Evolutionary conservation across 2,113 vertebrate species (phyloP), one percentile per base, ranked within the genome.

Genomic region (Gracilinanus agilis): DNA sequence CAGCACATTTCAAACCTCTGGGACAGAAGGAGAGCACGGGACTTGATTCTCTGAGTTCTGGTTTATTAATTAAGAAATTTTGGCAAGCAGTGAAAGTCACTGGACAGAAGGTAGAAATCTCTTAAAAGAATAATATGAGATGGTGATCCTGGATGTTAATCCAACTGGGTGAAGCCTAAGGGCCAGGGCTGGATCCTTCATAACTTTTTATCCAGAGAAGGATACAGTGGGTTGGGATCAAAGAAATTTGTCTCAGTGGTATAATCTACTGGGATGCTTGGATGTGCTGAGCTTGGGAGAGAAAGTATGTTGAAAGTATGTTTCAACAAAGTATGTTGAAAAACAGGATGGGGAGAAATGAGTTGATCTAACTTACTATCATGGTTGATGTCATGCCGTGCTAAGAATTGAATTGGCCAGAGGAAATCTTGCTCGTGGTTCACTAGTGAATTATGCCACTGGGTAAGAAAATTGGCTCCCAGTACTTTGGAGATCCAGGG

Each of bases 391-490:
- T 49, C 40, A 27, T 89, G 24, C 88, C n/a, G 5, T 44, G 88
- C 24, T 6, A 44, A 2, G 3, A 24, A n/a, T 16, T 21, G 0
- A 0, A 11, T 61, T 9, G 0, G 0, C 88, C 88, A 89, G 44
- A 0, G 24, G 44, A 25, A 1, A 11, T 49, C 12, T 27, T 27
- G 23, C 44, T 89, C 44, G 11, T 44, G 44, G 7, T 27, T 2
- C 88, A 25, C 44, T 23, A 89, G 19, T 10, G 24, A 44, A 44
- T 44, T 1, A 24, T 9, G 21, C 9, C 3, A 10, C 44, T 89
- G 8, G 8, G 21, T 44, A 13, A 49, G 24, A 23, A 11, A 27
- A 24, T 49, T 3, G 23, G 9, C 44, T 44, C 24, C 88, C 9
- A 89, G 0, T 27, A 0, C 44, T 49, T 89, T 1, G 24, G 9